Percentiles rank a stretch among this genome's conserved stretches.
These are phyloP conservation scores for Busseola fusca DNA, from an alignment of 2,888 invertebrate species.

Conservation along the genomic window DNA sequence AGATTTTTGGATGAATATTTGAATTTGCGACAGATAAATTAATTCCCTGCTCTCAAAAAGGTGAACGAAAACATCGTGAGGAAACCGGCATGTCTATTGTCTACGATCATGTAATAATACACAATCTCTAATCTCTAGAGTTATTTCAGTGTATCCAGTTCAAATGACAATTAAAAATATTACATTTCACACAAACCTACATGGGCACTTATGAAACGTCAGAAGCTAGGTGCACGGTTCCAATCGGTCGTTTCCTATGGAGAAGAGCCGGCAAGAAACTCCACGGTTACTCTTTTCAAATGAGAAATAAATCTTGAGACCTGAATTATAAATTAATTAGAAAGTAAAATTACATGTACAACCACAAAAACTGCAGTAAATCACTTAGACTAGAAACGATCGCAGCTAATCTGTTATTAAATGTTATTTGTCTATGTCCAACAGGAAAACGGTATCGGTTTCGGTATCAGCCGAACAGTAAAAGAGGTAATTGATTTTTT, in stretches of 20 bases:
- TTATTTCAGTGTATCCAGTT: no score
- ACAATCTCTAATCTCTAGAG: no score
- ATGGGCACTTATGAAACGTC: no score
- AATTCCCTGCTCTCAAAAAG: neutral
- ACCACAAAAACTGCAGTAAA: conserved; percentile 19
- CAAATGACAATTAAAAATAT: no score
- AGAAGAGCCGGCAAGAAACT: neutral
- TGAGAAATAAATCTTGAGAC: neutral
- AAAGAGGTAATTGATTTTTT: neutral
- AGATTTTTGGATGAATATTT: neutral
- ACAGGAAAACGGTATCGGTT: conserved; percentile 5
- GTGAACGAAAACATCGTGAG: no score
- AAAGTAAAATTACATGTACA: conserved; percentile 14
- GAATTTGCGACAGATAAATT: conserved; percentile 3
- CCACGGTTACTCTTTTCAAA: no score
- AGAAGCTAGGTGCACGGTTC: no score
- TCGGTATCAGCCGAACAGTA: conserved; percentile 7
- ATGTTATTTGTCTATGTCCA: conserved; percentile 7
- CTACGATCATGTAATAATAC: no score
- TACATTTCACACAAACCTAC: no score
- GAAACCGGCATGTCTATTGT: no score
- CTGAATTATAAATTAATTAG: conserved; percentile 15
- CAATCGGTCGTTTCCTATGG: no score
- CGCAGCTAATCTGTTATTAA: conserved; percentile 12
- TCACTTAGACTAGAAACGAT: conserved; percentile 12